These are phyloP conservation scores for Polydrusus tereticollis DNA, from an alignment of 2,888 invertebrate genomes.

Conservation along the genomic window DNA sequence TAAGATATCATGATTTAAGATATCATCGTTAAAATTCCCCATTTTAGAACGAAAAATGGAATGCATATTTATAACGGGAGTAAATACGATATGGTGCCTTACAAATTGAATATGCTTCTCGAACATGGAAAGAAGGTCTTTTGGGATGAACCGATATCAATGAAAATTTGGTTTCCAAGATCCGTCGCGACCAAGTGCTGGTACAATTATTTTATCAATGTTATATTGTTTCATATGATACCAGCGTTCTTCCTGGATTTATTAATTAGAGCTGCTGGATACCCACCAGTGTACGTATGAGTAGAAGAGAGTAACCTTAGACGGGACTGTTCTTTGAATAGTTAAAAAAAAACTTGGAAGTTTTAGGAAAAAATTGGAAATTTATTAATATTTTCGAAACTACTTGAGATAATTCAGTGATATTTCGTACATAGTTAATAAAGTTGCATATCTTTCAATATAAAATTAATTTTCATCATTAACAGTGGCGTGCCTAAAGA, in stretches of 20 bases:
- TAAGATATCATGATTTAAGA: not conserved
- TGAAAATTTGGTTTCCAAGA: slow-evolving; percentile 83
- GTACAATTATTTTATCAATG: slow-evolving; percentile 74
- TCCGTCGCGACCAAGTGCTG: slow-evolving; percentile 79
- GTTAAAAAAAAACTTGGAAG: too few species aligned
- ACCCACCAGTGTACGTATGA: slow-evolving; percentile 86
- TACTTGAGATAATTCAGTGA: too few species aligned
- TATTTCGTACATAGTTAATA: too few species aligned
- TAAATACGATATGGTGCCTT: not conserved
- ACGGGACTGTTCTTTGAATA: too few species aligned
- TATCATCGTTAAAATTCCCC: not conserved
- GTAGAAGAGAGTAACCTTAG: slow-evolving; percentile 58
- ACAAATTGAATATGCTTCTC: not conserved
- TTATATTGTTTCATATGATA: slow-evolving; percentile 79
- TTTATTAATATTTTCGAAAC: too few species aligned
- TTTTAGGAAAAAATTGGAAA: too few species aligned
- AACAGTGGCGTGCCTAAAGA: too few species aligned
- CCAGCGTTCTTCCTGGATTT: slow-evolving; percentile 84
- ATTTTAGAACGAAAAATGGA: slow-evolving; percentile 31
- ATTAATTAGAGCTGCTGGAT: slow-evolving; percentile 74
- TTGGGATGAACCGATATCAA: slow-evolving; percentile 86
- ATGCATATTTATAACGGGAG: slow-evolving; percentile 32
- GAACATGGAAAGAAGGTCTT: slow-evolving; percentile 62
- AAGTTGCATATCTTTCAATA: too few species aligned
- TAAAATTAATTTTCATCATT: too few species aligned